These are phyloP conservation scores for Pygoscelis adeliae DNA, from an alignment of 2,113 vertebrate genomes.

Conservation along the genomic window DNA sequence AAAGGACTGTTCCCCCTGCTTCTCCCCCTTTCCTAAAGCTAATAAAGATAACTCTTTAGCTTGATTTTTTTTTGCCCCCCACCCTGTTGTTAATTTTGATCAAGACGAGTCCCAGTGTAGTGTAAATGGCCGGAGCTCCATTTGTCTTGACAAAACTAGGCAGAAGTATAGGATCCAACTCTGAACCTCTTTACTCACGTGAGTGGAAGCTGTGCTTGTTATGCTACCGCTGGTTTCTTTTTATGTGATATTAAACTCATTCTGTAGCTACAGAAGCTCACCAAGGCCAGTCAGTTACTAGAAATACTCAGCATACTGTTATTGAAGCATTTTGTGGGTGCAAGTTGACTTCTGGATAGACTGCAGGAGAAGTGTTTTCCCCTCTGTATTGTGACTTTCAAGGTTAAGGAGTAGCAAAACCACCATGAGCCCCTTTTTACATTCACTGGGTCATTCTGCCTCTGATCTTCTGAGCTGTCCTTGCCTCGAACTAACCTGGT, in stretches of 20 bases:
- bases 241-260: neutral
- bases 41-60: neutral
- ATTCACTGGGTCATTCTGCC: neutral
- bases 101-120: neutral
- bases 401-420: neutral
- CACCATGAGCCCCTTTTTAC: neutral
- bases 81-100: neutral
- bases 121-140: neutral
- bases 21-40: neutral
- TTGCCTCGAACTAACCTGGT: neutral
- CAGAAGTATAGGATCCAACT: neutral
- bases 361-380: neutral
- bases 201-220: neutral
- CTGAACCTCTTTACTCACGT: neutral
- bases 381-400: neutral
- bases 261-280: neutral
- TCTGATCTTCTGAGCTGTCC: neutral
- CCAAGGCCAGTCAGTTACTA: neutral
- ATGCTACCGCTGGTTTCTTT: neutral
- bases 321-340: neutral
- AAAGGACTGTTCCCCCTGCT: neutral
- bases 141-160: neutral
- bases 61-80: neutral
- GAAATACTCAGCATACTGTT: neutral
- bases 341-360: neutral